phyloP scores from a whole-genome alignment of 2,888 invertebrate genomes.

The Limenitis camilla region DNA sequence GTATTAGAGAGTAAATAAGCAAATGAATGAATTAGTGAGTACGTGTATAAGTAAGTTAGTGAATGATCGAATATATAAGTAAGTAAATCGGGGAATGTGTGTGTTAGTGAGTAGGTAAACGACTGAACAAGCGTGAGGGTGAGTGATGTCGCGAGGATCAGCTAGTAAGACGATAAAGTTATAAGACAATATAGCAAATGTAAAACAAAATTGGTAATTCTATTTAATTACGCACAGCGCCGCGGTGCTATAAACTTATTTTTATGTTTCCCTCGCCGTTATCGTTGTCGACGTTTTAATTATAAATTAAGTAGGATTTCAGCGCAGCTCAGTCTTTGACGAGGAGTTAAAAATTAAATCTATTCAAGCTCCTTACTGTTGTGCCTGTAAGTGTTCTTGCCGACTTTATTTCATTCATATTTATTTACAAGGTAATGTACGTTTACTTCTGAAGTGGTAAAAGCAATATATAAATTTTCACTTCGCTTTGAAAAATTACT shows the following conservation, averaged over 20 bases:
- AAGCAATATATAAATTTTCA: no score
- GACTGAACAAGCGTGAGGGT: no score
- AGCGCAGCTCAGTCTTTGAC: slow-evolving; percentile 28
- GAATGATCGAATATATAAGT: no score
- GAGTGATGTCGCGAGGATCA: no score
- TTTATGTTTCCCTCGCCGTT: slow-evolving; percentile 54
- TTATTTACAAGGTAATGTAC: slow-evolving; percentile 23
- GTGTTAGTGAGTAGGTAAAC: no score
- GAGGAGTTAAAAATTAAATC: slow-evolving; percentile 27
- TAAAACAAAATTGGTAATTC: slow-evolving; percentile 64
- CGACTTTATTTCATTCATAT: slow-evolving; percentile 19
- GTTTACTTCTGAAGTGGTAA: slow-evolving; percentile 4
- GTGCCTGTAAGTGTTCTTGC: slow-evolving; percentile 22
- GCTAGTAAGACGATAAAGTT: slow-evolving; percentile 46
- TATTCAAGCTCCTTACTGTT: slow-evolving; percentile 25
- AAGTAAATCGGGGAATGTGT: no score
- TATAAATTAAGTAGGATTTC: slow-evolving; percentile 55
- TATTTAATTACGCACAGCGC: slow-evolving; percentile 58
- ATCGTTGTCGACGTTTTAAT: slow-evolving; percentile 58
- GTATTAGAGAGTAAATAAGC: no score
- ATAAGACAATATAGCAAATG: slow-evolving; percentile 50
- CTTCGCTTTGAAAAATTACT: no score
- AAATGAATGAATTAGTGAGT: no score
- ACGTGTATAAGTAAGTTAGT: no score
- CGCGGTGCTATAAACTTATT: slow-evolving; percentile 55